Percentiles rank a stretch among this genome's conserved stretches.
phyloP scores from a whole-genome alignment of 2,888 invertebrate species.

The Polydrusus cervinus region DNA sequence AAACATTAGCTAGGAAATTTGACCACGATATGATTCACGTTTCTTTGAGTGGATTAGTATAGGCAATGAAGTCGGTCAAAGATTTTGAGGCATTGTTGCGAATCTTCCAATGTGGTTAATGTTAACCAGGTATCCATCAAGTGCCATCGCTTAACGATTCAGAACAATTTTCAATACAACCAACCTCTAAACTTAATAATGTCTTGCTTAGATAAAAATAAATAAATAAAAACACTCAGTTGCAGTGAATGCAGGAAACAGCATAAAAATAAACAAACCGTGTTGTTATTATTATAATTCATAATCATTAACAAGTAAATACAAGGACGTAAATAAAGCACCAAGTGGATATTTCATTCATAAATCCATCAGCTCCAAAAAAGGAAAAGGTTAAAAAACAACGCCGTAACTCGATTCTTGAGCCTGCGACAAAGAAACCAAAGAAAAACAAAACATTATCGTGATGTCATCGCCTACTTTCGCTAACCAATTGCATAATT shows the following conservation, averaged over 20 bases:
- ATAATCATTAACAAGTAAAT: conserved; percentile 6
- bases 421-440: conserved; percentile 5
- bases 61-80: too few relatives aligned
- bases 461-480: conserved; percentile 32
- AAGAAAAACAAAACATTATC: conserved; percentile 20
- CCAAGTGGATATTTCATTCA: conserved; percentile 32
- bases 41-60: too few relatives aligned
- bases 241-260: neutral
- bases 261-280: neutral
- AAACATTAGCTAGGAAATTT: too few relatives aligned
- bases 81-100: too few relatives aligned
- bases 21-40: too few relatives aligned
- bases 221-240: too few relatives aligned
- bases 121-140: too few relatives aligned
- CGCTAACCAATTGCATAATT: conserved; percentile 29
- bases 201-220: too few relatives aligned
- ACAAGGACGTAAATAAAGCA: neutral
- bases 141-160: too few relatives aligned
- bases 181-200: too few relatives aligned
- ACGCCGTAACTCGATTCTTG: conserved; percentile 36
- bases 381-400: conserved; percentile 35
- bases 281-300: neutral
- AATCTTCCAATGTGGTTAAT: too few relatives aligned
- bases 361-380: conserved; percentile 37
- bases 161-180: too few relatives aligned